Conservation (phyloP, 1,140 invertebrate genomes). For the Cherax destructor region DNA sequence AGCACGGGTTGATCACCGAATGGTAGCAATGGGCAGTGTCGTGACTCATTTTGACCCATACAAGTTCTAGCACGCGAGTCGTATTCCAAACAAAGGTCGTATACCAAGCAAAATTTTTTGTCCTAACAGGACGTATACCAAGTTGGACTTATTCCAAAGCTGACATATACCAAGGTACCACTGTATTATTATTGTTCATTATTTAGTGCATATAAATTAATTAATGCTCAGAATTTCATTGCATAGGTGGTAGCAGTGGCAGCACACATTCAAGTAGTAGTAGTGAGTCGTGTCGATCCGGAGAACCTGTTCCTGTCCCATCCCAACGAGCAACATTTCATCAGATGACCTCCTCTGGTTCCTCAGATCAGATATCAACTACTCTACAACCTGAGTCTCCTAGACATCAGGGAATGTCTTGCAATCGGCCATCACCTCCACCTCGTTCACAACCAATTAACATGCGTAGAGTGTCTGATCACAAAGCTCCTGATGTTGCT, state of each 20-base stretch:
- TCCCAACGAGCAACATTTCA: conserved; percentile 80
- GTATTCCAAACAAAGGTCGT: too few relatives aligned
- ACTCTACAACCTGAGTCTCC: conserved; percentile 46
- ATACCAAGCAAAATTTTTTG: too few relatives aligned
- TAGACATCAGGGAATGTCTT: conserved; percentile 27
- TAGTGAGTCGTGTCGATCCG: conserved; percentile 56
- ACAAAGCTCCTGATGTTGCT: conserved; percentile 59
- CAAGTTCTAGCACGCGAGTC: too few relatives aligned
- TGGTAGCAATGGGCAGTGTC: too few relatives aligned
- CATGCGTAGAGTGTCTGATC: conserved; percentile 63
- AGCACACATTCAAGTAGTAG: conserved; percentile 65
- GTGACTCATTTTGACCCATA: too few relatives aligned
- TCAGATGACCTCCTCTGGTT: conserved; percentile 73
- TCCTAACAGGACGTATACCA: too few relatives aligned
- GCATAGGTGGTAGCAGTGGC: conserved; percentile 47
- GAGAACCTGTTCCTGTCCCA: conserved; percentile 80
- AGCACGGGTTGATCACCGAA: too few relatives aligned
- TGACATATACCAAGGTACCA: too few relatives aligned
- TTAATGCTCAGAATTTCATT: neutral
- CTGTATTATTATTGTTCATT: too few relatives aligned
- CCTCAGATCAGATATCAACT: conserved; percentile 55
- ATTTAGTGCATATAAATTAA: too few relatives aligned
- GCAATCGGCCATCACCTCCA: conserved; percentile 45
- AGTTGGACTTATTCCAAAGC: too few relatives aligned
- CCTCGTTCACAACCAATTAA: conserved; percentile 67